Conservation (phyloP, 2,797 vertebrate genomes). For the Myotis pilosus region DNA sequence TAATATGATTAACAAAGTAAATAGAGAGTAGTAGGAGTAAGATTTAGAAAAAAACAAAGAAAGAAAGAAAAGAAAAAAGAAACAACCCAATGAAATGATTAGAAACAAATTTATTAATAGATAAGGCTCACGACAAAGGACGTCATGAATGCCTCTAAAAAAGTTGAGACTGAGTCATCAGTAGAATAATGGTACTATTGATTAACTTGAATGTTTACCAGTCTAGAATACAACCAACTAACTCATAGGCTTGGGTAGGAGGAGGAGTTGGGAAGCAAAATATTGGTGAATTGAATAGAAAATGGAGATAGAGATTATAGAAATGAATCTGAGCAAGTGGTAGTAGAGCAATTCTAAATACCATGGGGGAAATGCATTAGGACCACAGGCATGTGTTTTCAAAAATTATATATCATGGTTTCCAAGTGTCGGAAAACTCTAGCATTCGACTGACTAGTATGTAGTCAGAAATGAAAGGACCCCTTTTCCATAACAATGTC, state of each 20-base stretch:
- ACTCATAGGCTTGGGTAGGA: neutral
- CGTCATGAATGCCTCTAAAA: neutral
- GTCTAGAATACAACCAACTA: neutral
- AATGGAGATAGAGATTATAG: neutral
- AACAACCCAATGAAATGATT: neutral
- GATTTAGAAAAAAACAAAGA: neutral
- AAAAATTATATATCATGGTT: conserved; percentile 31
- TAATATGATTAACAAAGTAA: neutral
- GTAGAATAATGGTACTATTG: neutral
- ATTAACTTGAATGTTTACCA: neutral
- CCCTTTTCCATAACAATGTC: neutral
- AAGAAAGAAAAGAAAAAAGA: neutral
- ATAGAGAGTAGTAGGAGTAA: neutral
- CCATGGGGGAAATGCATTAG: neutral
- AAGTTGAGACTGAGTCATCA: neutral
- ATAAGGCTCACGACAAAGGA: neutral
- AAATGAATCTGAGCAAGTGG: neutral
- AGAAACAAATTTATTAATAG: neutral
- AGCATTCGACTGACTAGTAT: neutral
- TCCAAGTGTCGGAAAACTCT: neutral
- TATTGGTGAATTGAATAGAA: neutral
- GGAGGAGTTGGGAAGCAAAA: neutral
- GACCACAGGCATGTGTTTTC: neutral
- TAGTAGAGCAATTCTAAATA: neutral
- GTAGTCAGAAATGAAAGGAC: neutral